phyloP scores from a whole-genome alignment of 1,140 invertebrate species.

The Metopolophium dirhodum region DNA sequence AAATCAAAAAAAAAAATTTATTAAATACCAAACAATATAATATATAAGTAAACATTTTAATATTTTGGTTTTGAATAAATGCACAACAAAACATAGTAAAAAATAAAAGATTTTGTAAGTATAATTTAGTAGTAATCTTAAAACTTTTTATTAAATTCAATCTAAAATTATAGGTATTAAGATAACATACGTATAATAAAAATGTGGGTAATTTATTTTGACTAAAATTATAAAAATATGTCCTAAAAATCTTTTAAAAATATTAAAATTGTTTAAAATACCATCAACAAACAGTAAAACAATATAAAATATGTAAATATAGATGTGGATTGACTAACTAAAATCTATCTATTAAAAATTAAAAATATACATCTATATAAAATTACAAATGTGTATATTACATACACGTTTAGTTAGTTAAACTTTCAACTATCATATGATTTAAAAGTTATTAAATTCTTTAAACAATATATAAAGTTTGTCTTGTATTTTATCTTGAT shows the following conservation, averaged over 20 bases:
- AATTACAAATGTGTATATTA: no score
- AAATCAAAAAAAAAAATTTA: neutral
- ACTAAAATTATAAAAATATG: neutral
- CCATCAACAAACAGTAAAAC: neutral
- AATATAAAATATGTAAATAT: neutral
- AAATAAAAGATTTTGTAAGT: neutral
- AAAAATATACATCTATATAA: neutral
- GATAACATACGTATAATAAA: neutral
- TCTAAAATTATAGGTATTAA: neutral
- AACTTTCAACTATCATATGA: neutral
- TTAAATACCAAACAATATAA: neutral
- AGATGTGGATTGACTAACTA: neutral
- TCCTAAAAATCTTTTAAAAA: neutral
- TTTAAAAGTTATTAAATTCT: neutral
- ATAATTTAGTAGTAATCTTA: no score
- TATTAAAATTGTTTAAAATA: neutral
- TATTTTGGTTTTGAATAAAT: neutral
- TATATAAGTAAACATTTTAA: neutral
- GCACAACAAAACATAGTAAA: neutral
- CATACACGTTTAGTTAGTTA: no score
- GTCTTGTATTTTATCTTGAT: neutral
- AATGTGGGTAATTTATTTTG: neutral
- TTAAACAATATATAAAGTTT: neutral
- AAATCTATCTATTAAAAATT: neutral
- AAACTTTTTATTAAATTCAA: neutral